phyloP scores from a whole-genome alignment of 2,113 vertebrate genomes.

The Potamarius usumacintae region DNA sequence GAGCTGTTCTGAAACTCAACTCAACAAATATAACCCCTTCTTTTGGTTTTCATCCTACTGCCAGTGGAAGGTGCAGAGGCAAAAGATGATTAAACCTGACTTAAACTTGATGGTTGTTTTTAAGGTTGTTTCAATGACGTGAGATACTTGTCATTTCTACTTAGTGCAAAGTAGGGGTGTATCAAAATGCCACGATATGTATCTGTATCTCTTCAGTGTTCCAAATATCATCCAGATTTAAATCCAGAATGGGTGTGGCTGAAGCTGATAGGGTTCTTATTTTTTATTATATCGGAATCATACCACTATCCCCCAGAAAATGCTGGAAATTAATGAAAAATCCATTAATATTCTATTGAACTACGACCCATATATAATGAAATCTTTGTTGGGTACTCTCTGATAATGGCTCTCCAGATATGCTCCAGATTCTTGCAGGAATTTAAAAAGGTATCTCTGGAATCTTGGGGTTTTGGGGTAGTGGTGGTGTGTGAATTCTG shows the following conservation, averaged over 20 bases:
- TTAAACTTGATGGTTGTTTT: background rate
- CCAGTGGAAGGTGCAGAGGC: background rate
- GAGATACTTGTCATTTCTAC: background rate
- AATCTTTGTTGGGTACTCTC: too few relatives aligned
- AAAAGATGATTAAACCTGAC: background rate
- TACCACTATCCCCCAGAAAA: background rate
- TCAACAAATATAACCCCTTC: background rate
- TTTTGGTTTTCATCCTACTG: background rate
- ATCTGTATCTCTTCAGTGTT: background rate
- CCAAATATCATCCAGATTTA: background rate
- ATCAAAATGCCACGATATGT: background rate
- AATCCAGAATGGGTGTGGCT: background rate
- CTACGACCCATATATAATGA: too few relatives aligned
- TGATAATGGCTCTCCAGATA: too few relatives aligned
- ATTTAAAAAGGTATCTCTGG: too few relatives aligned
- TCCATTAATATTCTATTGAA: too few relatives aligned
- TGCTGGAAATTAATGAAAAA: background rate
- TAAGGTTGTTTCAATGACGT: background rate
- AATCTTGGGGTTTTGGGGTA: too few relatives aligned
- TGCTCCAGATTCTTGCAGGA: too few relatives aligned
- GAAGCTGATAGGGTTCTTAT: background rate
- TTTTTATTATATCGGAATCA: background rate
- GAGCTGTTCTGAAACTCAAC: background rate
- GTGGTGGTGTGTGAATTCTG: too few relatives aligned
- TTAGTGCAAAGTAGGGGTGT: background rate